Evolutionary conservation across 2,113 vertebrate species (phyloP), one percentile per base, ranked within the genome.

Genomic region (Lophius piscatorius): DNA sequence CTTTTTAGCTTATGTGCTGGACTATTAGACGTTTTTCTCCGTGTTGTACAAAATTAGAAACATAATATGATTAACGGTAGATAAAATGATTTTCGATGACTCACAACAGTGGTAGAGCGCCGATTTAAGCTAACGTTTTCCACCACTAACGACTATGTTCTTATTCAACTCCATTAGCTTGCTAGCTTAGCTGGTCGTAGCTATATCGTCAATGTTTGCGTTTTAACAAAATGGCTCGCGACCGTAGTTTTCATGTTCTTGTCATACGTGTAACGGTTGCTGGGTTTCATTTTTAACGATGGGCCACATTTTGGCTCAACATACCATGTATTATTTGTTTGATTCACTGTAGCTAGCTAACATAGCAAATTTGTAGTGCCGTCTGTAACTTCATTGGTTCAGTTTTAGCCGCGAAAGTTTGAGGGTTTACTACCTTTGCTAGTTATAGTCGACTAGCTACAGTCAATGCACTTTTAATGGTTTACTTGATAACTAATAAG

Each of bases 191-290:
- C 74, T 63, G 46, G 14, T 35, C 34, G 10, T 70, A 78, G 70
- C 63, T 35, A 31, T 24, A 51, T 14, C 38, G 47, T 44, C 48
- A 45, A 36, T 57, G 58, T 47, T 69, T 40, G 18, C 34, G 5
- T 24, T 49, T 70, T 5, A 63, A 64, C 73, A 72, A 83, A 65
- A 82, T 78, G 75, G 75, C 70, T 64, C 70, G 28, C 20, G 33
- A n/a, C n/a, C n/a, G 33, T 56, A 55, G 50, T 67, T 69, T 51
- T 22, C 29, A 63, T 9, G 12, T 24, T 22, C n/a, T 31, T 45
- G 20, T 31, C 24, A 10, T n/a, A 41, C 6, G 5, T 24, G 13
- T 34, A 18, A 1, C 5, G 11, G 3, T 11, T 2, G 11, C 3
- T 31, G 9, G 5, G 29, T 10, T 6, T 9, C 9, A 1, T 31